Percentiles rank a stretch among this genome's conserved stretches.
These are phyloP conservation scores for Danio choprae DNA, from an alignment of 2,797 vertebrate genomes.

Conservation along the genomic window DNA sequence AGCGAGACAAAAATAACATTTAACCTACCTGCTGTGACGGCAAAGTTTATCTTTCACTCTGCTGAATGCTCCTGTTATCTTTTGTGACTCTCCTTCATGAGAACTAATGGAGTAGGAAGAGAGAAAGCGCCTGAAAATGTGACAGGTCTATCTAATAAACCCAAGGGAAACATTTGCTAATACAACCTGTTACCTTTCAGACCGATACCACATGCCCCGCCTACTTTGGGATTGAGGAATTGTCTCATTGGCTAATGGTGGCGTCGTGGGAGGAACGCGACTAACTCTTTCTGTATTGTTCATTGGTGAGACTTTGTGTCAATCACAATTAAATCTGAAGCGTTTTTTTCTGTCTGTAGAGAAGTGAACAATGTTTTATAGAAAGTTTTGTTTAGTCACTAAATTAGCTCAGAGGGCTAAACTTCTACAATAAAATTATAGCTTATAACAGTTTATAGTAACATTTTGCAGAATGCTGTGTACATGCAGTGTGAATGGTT, in stretches of 20 bases:
- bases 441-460: too few relatives aligned
- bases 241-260: slow-evolving; percentile 66
- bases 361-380: background rate
- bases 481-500: too few relatives aligned
- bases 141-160: background rate
- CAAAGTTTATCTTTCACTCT: slow-evolving; percentile 21
- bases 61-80: background rate
- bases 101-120: background rate
- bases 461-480: too few relatives aligned
- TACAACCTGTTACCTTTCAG: slow-evolving; percentile 65
- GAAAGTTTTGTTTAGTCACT: background rate
- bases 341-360: background rate
- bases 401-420: background rate
- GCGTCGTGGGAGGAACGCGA: slow-evolving; percentile 48
- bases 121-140: background rate
- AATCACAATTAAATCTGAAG: slow-evolving; percentile 31
- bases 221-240: slow-evolving; percentile 47
- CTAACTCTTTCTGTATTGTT: background rate
- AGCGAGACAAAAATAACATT: slow-evolving; percentile 26
- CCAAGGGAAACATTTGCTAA: slow-evolving; percentile 17
- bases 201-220: slow-evolving; percentile 65
- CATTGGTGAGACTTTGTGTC: slow-evolving; percentile 66
- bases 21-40: slow-evolving; percentile 37
- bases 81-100: slow-evolving; percentile 21
- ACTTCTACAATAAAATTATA: background rate